Conservation (phyloP, 2,888 invertebrate species). For the Crocallis elinguaria region DNA sequence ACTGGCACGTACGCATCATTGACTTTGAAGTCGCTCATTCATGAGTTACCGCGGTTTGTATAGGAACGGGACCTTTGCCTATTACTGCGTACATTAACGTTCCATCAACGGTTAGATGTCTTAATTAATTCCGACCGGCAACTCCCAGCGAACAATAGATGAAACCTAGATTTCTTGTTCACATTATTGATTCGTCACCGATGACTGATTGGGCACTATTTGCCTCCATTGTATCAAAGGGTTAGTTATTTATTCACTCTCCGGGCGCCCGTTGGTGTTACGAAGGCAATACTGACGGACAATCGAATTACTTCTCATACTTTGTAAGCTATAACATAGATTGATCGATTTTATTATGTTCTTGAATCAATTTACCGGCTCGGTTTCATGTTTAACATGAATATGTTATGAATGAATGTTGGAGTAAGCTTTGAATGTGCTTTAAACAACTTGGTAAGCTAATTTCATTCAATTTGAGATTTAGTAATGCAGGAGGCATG, state of each 20-base stretch:
- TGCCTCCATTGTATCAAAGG: conserved; percentile 28
- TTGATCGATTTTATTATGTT: conserved; percentile 40
- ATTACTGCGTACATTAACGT: conserved; percentile 35
- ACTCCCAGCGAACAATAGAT: conserved; percentile 24
- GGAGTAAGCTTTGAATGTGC: background rate
- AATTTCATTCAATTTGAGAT: background rate
- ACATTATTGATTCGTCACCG: conserved; percentile 36
- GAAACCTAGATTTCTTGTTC: conserved; percentile 26
- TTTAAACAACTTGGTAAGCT: background rate
- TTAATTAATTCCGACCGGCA: conserved; percentile 31
- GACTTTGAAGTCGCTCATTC: conserved; percentile 32
- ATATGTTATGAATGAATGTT: conserved; percentile 18
- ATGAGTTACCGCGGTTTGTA: conserved; percentile 27
- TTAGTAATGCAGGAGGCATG: background rate
- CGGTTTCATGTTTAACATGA: conserved; percentile 28
- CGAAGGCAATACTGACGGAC: conserved; percentile 28
- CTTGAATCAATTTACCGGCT: conserved; percentile 36
- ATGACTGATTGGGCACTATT: conserved; percentile 31
- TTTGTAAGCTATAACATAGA: conserved; percentile 42
- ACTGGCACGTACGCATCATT: conserved; percentile 35
- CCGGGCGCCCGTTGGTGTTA: conserved; percentile 21
- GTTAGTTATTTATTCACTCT: conserved; percentile 42
- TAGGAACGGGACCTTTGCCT: conserved; percentile 32
- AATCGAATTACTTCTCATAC: conserved; percentile 40
- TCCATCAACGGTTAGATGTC: conserved; percentile 30